phyloP scores from a whole-genome alignment of 2,797 vertebrate species.

The Fringilla coelebs region DNA sequence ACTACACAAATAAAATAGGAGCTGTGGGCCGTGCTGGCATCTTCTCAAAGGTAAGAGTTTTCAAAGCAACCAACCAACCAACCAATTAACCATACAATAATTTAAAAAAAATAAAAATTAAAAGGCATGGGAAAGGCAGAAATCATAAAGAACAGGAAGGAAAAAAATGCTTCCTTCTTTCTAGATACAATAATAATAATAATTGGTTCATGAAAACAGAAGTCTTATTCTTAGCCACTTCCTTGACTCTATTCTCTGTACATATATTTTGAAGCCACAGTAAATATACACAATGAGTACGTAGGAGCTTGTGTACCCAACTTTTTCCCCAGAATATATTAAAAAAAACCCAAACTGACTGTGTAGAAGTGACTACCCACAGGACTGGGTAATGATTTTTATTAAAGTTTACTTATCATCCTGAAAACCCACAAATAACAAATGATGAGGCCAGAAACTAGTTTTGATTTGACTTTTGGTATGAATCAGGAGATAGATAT shows the following conservation, averaged over 20 bases:
- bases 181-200: background rate
- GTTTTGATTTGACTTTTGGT: background rate
- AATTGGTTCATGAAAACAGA: background rate
- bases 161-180: background rate
- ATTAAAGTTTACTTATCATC: background rate
- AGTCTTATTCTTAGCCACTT: background rate
- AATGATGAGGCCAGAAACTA: background rate
- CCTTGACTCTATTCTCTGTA: background rate
- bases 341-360: fast-evolving
- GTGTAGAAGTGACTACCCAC: background rate
- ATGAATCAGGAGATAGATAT: background rate
- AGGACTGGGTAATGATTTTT: background rate
- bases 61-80: background rate
- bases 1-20: conserved; percentile 79
- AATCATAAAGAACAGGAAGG: background rate
- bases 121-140: background rate
- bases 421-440: background rate
- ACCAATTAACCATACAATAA: background rate
- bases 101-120: background rate
- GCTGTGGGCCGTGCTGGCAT: conserved; percentile 74
- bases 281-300: background rate
- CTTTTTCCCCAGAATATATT: background rate
- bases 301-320: background rate
- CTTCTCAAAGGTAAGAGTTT: conserved; percentile 75
- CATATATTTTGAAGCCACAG: background rate